phyloP scores from a whole-genome alignment of 2,113 vertebrate genomes.

The Calyptomena viridis region DNA sequence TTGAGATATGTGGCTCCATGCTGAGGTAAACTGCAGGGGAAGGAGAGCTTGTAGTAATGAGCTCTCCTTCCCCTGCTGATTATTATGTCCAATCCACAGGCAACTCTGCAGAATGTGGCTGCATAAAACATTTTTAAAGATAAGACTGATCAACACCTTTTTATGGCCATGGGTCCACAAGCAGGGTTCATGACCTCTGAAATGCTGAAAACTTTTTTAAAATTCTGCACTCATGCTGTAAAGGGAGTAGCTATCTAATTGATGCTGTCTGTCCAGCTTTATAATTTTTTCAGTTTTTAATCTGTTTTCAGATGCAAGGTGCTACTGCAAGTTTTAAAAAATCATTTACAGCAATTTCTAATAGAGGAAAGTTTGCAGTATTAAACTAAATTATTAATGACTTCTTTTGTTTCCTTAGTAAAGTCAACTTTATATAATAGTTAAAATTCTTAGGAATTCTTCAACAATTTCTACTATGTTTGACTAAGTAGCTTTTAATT shows the following conservation, averaged over 20 bases:
- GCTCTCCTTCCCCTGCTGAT: slow-evolving; percentile 38
- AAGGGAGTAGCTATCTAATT: background rate
- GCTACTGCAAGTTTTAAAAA: background rate
- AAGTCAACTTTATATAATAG: background rate
- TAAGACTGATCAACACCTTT: slow-evolving; percentile 7
- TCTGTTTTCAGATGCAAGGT: background rate
- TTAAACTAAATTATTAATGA: background rate
- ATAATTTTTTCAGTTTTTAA: background rate
- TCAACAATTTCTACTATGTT: background rate
- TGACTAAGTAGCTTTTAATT: background rate
- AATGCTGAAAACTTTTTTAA: background rate
- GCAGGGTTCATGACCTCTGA: background rate
- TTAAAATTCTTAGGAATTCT: background rate
- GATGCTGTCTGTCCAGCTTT: background rate
- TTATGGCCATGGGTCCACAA: background rate
- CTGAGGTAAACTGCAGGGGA: slow-evolving; percentile 47
- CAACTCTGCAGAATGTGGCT: background rate
- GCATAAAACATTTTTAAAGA: slow-evolving; percentile 32
- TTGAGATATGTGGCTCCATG: slow-evolving; percentile 11
- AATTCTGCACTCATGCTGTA: background rate
- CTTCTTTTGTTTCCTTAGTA: background rate
- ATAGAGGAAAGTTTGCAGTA: background rate
- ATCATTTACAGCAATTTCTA: background rate
- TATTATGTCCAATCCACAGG: slow-evolving; percentile 32
- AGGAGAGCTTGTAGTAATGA: slow-evolving; percentile 23